phyloP scores from a whole-genome alignment of 2,888 invertebrate species.

The Chelonus formosanus region DNA sequence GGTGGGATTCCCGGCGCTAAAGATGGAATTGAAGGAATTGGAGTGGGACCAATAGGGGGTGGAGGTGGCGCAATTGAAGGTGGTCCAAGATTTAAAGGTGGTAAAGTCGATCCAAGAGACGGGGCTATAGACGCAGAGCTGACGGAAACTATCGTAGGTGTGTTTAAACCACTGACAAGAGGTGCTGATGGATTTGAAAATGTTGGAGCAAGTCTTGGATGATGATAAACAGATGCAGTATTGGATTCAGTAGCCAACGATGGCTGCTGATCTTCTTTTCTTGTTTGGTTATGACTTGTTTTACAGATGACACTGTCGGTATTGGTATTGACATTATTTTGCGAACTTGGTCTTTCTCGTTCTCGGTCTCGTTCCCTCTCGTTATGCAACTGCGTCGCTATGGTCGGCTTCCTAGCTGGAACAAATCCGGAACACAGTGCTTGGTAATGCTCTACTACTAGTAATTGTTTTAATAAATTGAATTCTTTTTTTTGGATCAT shows the following conservation, averaged over 20 bases:
- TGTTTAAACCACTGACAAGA: constrained; percentile 49
- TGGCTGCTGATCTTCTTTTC: constrained; percentile 52
- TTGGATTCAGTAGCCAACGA: constrained; percentile 33
- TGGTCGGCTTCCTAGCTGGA: constrained; percentile 72
- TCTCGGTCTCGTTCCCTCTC: constrained; percentile 68
- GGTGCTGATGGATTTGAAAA: constrained; percentile 52
- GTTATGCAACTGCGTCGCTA: constrained; percentile 67
- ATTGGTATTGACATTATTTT: constrained; percentile 32
- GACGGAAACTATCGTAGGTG: constrained; percentile 53
- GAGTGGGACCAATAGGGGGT: constrained; percentile 51
- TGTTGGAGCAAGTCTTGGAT: constrained; percentile 49
- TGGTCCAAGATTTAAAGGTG: constrained; percentile 51
- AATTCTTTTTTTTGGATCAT: constrained; percentile 5
- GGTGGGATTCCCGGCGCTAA: constrained; percentile 47
- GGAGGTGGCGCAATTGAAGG: constrained; percentile 41
- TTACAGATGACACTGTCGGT: constrained; percentile 40
- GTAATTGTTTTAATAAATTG: constrained; percentile 30
- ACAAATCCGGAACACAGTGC: constrained; percentile 67
- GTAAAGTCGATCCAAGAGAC: constrained; percentile 45
- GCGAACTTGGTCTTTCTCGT: constrained; percentile 54
- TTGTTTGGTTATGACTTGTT: constrained; percentile 47
- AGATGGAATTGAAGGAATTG: constrained; percentile 49
- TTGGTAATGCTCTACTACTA: constrained; percentile 60
- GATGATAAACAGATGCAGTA: constrained; percentile 49
- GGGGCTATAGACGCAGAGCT: constrained; percentile 53